Percentiles rank a stretch among this genome's conserved stretches.
Evolutionary conservation across 1,140 invertebrate species (phyloP).

Genomic region (Neodiprion fabricii): DNA sequence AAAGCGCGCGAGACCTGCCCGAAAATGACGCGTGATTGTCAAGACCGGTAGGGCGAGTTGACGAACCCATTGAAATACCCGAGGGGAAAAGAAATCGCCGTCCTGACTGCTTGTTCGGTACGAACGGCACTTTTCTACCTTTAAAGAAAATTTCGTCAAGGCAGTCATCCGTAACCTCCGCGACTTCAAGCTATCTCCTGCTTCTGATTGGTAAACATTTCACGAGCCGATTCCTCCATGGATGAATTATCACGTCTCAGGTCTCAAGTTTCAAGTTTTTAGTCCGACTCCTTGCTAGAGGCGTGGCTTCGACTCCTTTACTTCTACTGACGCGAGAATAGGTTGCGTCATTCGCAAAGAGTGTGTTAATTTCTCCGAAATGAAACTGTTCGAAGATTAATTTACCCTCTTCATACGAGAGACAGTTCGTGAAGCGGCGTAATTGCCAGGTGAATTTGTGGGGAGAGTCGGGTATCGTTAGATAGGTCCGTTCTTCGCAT

Average conservation of each 20-base stretch:
- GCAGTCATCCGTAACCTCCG: background rate
- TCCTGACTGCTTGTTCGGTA: no score
- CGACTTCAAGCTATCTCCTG: background rate
- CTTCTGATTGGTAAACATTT: background rate
- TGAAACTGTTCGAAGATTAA: background rate
- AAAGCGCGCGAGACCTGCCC: no score
- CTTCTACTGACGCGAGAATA: background rate
- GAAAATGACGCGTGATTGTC: no score
- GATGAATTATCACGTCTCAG: no score
- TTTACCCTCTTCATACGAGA: background rate
- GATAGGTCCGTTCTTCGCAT: background rate
- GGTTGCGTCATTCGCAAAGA: slow-evolving; percentile 1
- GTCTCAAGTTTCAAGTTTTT: no score
- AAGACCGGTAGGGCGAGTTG: no score
- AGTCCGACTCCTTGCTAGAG: no score
- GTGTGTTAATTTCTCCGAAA: no score
- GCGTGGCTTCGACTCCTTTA: background rate
- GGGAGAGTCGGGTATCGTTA: background rate
- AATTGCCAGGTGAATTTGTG: background rate
- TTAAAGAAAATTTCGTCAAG: background rate
- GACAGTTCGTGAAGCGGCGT: background rate
- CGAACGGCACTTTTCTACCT: no score
- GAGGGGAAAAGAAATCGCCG: no score
- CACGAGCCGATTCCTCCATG: background rate
- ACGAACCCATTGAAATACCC: no score